Evolutionary conservation across 2,888 invertebrate genomes (phyloP).

Genomic region (Watsonalla cultraria): DNA sequence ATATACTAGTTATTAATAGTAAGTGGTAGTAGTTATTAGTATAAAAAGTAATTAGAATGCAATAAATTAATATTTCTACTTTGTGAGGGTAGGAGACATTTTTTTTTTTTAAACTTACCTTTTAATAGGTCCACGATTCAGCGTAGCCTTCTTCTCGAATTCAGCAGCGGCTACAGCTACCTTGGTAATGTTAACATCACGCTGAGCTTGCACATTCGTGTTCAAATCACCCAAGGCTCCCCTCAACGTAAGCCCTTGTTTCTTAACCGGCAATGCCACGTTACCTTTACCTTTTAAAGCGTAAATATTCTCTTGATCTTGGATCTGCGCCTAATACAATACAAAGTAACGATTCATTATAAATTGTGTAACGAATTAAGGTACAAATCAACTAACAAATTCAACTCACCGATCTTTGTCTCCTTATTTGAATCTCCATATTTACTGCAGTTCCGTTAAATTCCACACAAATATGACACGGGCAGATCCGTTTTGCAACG

Average conservation of each 20-base stretch:
- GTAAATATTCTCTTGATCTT: constrained; percentile 63
- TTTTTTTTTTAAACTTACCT: constrained; percentile 33
- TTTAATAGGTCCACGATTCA: constrained; percentile 34
- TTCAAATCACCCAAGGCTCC: constrained; percentile 67
- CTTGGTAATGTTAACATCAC: constrained; percentile 49
- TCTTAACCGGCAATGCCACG: constrained; percentile 41
- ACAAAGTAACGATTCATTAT: constrained; percentile 2
- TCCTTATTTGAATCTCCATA: constrained; percentile 57
- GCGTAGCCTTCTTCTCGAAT: constrained; percentile 56
- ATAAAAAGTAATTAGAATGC: too few species aligned
- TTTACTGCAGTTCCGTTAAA: constrained; percentile 5
- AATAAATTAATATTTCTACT: background rate
- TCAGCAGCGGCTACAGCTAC: constrained; percentile 52
- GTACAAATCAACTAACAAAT: constrained; percentile 3
- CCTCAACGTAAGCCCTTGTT: constrained; percentile 48
- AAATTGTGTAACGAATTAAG: constrained; percentile 2
- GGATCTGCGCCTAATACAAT: constrained; percentile 39
- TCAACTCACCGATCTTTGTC: constrained; percentile 50
- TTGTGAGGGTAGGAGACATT: constrained; percentile 22
- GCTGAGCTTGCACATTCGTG: constrained; percentile 55
- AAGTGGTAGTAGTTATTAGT: too few species aligned
- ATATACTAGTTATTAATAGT: too few species aligned
- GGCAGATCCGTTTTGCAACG: constrained; percentile 10
- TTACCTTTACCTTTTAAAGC: constrained; percentile 48
- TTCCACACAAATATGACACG: constrained; percentile 1